Evolutionary conservation across 1,140 invertebrate genomes (phyloP).

Genomic region (Trichonephila inaurata): DNA sequence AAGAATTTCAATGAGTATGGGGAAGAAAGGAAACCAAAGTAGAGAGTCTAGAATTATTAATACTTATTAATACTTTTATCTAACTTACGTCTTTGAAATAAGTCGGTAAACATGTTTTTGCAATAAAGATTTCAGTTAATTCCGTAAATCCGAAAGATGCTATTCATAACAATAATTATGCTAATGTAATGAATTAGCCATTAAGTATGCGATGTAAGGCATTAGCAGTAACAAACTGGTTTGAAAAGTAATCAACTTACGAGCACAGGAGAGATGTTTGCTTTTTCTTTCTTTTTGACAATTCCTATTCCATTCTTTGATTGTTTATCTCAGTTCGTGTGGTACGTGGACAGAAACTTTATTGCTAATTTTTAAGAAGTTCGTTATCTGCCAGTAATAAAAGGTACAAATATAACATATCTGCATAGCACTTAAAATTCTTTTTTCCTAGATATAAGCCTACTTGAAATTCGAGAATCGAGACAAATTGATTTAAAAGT

Average conservation of each 20-base stretch:
- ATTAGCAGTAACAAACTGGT: conserved; percentile 32
- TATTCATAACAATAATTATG: conserved; percentile 17
- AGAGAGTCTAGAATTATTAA: background rate
- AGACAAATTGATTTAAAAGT: conserved; percentile 32
- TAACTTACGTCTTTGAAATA: background rate
- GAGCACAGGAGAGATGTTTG: conserved; percentile 6
- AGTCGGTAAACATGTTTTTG: background rate
- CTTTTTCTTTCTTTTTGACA: background rate
- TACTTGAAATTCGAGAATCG: conserved; percentile 23
- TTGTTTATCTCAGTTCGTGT: conserved; percentile 15
- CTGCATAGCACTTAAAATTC: background rate
- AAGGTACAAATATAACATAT: conserved; percentile 7
- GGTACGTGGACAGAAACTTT: conserved; percentile 23
- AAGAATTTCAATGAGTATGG: background rate
- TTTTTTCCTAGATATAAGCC: background rate
- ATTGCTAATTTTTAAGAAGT: conserved; percentile 14
- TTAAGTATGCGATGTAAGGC: conserved; percentile 21
- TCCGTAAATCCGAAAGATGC: background rate
- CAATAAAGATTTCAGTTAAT: conserved; percentile 7
- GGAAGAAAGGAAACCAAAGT: too few species aligned
- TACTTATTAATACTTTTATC: background rate
- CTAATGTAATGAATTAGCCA: conserved; percentile 9
- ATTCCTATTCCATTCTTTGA: conserved; percentile 31
- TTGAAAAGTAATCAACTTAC: conserved; percentile 35
- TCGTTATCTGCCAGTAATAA: conserved; percentile 25